A percentile compares a stretch with the other conserved stretches of the same genome.
These are phyloP conservation scores for Unio delphinus DNA, from an alignment of 2,888 invertebrate species.

Conservation along the genomic window DNA sequence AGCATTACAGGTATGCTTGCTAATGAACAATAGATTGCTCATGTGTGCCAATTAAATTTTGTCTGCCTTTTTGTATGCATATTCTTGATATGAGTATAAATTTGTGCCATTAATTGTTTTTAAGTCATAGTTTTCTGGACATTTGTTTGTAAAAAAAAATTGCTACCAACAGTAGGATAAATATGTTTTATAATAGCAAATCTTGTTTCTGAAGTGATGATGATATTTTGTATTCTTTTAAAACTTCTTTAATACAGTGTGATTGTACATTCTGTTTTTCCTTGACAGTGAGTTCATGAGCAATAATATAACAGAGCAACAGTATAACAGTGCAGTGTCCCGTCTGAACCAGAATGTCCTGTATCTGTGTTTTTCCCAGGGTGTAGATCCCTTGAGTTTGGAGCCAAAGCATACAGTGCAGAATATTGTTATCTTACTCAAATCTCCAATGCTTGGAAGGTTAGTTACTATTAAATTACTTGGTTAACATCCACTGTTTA, in stretches of 20 bases:
- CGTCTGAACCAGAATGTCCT: constrained; percentile 86
- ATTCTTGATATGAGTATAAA: too few relatives aligned
- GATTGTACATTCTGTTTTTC: neutral
- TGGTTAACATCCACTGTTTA: neutral
- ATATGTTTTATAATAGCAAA: too few relatives aligned
- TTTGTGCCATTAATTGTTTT: too few relatives aligned
- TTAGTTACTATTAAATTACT: constrained; percentile 60
- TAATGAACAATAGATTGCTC: too few relatives aligned
- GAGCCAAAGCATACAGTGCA: constrained; percentile 81
- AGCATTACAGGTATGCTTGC: too few relatives aligned
- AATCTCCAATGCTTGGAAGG: constrained; percentile 83
- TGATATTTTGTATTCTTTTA: neutral
- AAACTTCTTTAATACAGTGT: neutral
- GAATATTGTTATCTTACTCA: constrained; percentile 81
- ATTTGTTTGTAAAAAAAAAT: too few relatives aligned
- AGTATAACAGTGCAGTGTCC: constrained; percentile 83
- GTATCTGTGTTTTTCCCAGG: constrained; percentile 84
- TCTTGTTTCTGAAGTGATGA: constrained; percentile 26
- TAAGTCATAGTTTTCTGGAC: too few relatives aligned
- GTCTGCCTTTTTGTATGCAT: too few relatives aligned
- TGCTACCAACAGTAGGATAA: too few relatives aligned
- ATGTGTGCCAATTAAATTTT: too few relatives aligned
- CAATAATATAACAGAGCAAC: constrained; percentile 80
- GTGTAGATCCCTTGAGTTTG: constrained; percentile 78
- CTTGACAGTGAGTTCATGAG: constrained; percentile 84